These are phyloP conservation scores for Sparidentex hasta DNA, from an alignment of 2,797 vertebrate species.

Conservation along the genomic window DNA sequence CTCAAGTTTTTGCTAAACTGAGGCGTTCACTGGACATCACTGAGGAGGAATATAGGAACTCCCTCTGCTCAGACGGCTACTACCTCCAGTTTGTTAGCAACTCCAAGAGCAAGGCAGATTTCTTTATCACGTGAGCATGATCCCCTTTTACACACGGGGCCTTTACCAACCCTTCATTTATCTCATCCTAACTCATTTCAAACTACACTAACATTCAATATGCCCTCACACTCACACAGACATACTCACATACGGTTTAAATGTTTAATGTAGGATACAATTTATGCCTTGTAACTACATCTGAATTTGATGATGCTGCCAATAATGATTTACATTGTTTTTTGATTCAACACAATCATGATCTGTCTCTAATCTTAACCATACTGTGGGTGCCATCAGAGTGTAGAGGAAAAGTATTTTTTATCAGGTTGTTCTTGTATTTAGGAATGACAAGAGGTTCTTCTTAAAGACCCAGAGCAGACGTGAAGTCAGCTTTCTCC, in stretches of 20 bases:
- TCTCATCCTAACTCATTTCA: not conserved
- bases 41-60: conserved; percentile 82
- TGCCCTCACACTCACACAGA: not conserved
- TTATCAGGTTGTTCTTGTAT: not conserved
- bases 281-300: too few relatives aligned
- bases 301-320: too few relatives aligned
- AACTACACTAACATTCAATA: not conserved
- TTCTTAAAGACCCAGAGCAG: conserved; percentile 88
- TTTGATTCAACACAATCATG: not conserved
- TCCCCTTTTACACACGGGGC: not conserved
- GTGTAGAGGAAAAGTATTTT: not conserved
- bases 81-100: conserved; percentile 90
- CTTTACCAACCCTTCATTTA: not conserved
- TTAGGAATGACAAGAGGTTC: conserved; percentile 87
- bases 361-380: not conserved
- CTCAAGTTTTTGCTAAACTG: conserved; percentile 71
- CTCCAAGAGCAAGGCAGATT: conserved; percentile 89
- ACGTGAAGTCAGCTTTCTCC: conserved; percentile 82
- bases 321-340: too few relatives aligned
- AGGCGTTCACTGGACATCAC: conserved; percentile 80
- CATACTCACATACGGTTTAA: too few relatives aligned
- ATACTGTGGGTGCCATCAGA: not conserved
- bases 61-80: conserved; percentile 71
- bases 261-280: too few relatives aligned
- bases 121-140: conserved; percentile 87